phyloP scores from a whole-genome alignment of 2,888 invertebrate genomes.

The Chesias legatella region DNA sequence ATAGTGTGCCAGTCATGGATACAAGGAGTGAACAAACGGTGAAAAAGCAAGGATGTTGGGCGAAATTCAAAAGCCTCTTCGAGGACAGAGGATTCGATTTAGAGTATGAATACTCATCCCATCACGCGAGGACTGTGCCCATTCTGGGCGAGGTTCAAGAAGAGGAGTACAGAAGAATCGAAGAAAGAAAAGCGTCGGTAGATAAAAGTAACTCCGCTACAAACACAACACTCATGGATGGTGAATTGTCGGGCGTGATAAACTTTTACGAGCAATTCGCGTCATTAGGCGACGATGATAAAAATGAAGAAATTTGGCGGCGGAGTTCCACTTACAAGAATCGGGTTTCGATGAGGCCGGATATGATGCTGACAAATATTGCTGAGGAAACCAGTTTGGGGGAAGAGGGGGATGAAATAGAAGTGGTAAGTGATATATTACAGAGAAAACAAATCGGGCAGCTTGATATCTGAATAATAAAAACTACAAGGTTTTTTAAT shows the following conservation, averaged over 20 bases:
- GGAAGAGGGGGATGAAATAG: slow-evolving; percentile 54
- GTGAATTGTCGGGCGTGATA: slow-evolving; percentile 49
- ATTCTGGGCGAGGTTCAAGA: slow-evolving; percentile 44
- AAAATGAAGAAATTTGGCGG: slow-evolving; percentile 48
- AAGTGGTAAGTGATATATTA: slow-evolving; percentile 52
- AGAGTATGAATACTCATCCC: slow-evolving; percentile 56
- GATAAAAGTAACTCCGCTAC: slow-evolving; percentile 29
- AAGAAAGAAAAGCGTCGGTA: slow-evolving; percentile 39
- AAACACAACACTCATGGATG: slow-evolving; percentile 37
- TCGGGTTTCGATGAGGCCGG: slow-evolving; percentile 68
- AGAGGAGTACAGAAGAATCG: slow-evolving; percentile 50
- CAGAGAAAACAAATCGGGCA: too few relatives aligned
- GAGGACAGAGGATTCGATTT: slow-evolving; percentile 71
- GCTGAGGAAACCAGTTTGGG: slow-evolving; percentile 56
- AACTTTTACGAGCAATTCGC: slow-evolving; percentile 75
- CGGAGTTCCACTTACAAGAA: slow-evolving; percentile 45
- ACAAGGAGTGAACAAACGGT: slow-evolving; percentile 6
- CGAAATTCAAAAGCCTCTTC: slow-evolving; percentile 62
- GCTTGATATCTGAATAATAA: too few relatives aligned
- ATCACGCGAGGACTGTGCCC: slow-evolving; percentile 21
- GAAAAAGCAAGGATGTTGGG: slow-evolving; percentile 57
- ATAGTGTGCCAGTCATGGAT: slow-evolving; percentile 21
- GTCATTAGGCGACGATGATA: slow-evolving; percentile 52
- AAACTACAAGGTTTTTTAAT: too few relatives aligned
- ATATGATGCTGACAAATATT: slow-evolving; percentile 64